phyloP scores from a whole-genome alignment of 2,797 vertebrate genomes.

The Aplochiton taeniatus region DNA sequence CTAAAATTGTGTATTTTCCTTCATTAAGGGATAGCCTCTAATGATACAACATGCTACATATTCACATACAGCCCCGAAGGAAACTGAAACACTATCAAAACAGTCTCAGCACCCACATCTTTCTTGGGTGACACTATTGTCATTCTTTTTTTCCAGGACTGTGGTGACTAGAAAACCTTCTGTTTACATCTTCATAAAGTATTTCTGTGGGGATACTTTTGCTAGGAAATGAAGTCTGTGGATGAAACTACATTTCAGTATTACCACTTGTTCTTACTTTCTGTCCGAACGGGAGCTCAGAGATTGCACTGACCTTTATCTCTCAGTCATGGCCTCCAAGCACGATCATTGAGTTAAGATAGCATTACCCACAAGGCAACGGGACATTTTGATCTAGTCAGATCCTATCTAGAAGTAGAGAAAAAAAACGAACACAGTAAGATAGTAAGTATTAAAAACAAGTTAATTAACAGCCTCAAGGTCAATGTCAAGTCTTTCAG shows the following conservation, averaged over 20 bases:
- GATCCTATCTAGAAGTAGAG: too few species aligned
- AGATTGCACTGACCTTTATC: slow-evolving; percentile 4
- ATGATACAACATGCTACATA: too few species aligned
- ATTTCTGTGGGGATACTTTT: too few species aligned
- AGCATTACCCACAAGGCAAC: slow-evolving; percentile 36
- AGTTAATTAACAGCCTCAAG: slow-evolving; percentile 37
- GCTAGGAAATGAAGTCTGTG: too few species aligned
- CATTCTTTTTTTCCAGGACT: too few species aligned
- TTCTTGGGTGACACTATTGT: too few species aligned
- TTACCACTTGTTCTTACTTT: too few species aligned
- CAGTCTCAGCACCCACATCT: slow-evolving; percentile 16
- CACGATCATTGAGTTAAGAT: slow-evolving; percentile 37
- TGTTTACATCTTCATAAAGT: too few species aligned
- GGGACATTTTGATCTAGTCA: slow-evolving; percentile 23
- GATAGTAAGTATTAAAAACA: slow-evolving; percentile 21
- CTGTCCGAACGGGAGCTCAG: background rate
- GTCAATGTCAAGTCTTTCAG: slow-evolving; percentile 30
- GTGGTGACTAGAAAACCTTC: too few species aligned
- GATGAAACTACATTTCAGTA: too few species aligned
- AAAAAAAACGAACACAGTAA: too few species aligned
- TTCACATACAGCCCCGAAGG: too few species aligned
- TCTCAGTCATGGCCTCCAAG: slow-evolving; percentile 4
- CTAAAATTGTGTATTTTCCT: slow-evolving; percentile 37
- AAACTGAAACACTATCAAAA: slow-evolving; percentile 15
- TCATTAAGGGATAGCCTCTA: slow-evolving; percentile 31